These are phyloP conservation scores for Leptosomus discolor DNA, from an alignment of 2,113 vertebrate species.

Conservation along the genomic window DNA sequence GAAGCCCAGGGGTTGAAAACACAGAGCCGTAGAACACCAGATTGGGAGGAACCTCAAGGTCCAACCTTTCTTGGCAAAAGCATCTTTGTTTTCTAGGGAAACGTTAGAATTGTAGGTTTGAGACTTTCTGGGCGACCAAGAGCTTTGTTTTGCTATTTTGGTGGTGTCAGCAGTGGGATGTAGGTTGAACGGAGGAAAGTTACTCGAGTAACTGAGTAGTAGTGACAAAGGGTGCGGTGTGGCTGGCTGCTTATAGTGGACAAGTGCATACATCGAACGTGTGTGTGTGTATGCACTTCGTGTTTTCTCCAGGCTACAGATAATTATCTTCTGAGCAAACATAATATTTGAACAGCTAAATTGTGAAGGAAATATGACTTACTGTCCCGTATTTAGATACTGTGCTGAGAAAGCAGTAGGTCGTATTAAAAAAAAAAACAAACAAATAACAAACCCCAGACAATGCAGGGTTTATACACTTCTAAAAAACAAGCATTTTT, in stretches of 20 bases:
- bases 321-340: background rate
- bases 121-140: fast-evolving
- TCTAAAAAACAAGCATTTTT: conserved; percentile 21
- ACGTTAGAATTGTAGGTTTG: fast-evolving
- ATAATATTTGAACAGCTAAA: background rate
- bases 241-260: background rate
- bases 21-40: no score
- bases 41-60: no score
- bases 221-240: background rate
- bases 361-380: background rate
- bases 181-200: background rate
- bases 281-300: background rate
- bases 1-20: background rate
- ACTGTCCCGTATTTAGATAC: background rate
- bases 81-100: no score
- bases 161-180: background rate
- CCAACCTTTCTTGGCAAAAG: no score
- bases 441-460: background rate
- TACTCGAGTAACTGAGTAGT: background rate
- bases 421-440: background rate
- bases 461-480: background rate
- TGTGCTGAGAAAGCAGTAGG: background rate
- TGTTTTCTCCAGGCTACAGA: background rate
- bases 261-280: background rate
- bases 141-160: background rate